phyloP scores from a whole-genome alignment of 2,888 invertebrate species.

The Laspeyria flexula region DNA sequence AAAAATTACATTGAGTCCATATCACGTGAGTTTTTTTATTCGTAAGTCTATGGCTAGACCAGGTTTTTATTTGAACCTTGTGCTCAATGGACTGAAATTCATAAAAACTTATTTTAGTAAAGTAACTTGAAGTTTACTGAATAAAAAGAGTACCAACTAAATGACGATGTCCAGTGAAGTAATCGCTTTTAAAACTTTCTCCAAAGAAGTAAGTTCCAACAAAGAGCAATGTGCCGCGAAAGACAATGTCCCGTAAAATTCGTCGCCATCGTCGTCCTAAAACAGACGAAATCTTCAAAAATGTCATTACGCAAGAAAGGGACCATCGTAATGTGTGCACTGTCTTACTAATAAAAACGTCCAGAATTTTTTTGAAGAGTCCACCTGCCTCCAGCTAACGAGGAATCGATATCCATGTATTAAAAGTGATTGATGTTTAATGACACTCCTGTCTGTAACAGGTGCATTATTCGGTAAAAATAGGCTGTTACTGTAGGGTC shows the following conservation, averaged over 20 bases:
- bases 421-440: too few relatives aligned
- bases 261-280: conserved; percentile 5
- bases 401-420: neutral
- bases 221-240: conserved; percentile 15
- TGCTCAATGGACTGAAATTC: too few relatives aligned
- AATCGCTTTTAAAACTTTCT: conserved; percentile 11
- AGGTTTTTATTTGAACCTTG: too few relatives aligned
- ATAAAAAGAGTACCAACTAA: neutral
- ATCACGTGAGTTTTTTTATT: too few relatives aligned
- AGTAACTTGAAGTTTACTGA: too few relatives aligned
- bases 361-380: neutral
- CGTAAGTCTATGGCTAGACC: too few relatives aligned
- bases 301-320: conserved; percentile 10
- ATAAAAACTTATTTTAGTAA: too few relatives aligned
- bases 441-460: too few relatives aligned
- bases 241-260: conserved; percentile 23
- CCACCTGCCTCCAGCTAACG: neutral
- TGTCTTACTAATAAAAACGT: neutral
- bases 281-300: conserved; percentile 14
- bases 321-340: conserved; percentile 2
- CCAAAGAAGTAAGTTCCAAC: neutral
- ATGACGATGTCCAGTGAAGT: conserved; percentile 4
- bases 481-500: neutral
- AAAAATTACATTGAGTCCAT: too few relatives aligned
- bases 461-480: neutral